Evolutionary conservation across 2,888 invertebrate genomes (phyloP).

Genomic region (Cantharis rustica): DNA sequence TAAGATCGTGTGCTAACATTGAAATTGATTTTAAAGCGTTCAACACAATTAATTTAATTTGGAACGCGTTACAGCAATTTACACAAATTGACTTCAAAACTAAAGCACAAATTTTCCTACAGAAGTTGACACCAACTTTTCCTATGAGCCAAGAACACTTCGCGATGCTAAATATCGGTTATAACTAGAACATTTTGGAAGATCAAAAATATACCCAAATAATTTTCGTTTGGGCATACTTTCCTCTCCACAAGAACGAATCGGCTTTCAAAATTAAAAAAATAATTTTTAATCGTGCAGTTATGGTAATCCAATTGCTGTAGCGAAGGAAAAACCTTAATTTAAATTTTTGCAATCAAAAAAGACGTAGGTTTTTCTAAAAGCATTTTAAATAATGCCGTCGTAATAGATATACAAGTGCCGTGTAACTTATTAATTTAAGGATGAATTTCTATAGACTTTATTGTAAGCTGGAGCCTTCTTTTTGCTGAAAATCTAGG

Average conservation of each 20-base stretch:
- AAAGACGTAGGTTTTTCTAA: not conserved
- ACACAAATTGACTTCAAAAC: not conserved
- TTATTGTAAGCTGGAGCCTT: not conserved
- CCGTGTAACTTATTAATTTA: not conserved
- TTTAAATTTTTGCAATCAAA: not conserved
- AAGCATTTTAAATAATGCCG: not conserved
- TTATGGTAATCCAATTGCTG: no score
- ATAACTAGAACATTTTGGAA: not conserved
- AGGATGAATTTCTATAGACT: not conserved
- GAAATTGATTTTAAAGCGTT: not conserved
- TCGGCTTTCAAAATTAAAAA: no score
- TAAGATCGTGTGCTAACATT: constrained; percentile 1
- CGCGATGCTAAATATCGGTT: not conserved
- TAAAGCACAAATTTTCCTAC: not conserved
- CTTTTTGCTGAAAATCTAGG: constrained; percentile 27
- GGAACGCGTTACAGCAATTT: not conserved
- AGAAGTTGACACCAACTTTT: not conserved
- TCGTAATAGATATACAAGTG: not conserved
- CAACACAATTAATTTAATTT: not conserved
- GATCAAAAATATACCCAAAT: no score
- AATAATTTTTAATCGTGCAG: no score
- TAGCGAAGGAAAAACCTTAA: not conserved
- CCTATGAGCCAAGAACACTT: not conserved
- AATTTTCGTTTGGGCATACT: no score
- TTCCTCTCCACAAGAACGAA: no score